phyloP scores from a whole-genome alignment of 2,113 vertebrate genomes.

The Eubucco bourcierii region DNA sequence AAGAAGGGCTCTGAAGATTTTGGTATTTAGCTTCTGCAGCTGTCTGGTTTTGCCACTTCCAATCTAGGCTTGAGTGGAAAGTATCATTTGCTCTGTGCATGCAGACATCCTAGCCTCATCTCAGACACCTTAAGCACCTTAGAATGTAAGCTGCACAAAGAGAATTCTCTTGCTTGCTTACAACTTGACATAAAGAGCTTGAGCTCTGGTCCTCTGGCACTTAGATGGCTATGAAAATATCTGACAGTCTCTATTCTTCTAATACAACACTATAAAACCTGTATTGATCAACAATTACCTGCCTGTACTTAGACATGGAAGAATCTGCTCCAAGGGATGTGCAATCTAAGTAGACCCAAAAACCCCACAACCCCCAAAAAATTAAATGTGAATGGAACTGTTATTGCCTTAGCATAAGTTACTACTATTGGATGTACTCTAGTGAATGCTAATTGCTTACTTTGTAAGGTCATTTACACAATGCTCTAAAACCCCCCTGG shows the following conservation, averaged over 20 bases:
- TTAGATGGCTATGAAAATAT: background rate
- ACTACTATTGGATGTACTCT: background rate
- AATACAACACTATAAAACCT: background rate
- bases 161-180: background rate
- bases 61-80: background rate
- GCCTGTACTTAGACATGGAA: background rate
- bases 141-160: background rate
- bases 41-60: background rate
- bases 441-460: background rate
- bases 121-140: background rate
- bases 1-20: background rate
- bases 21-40: background rate
- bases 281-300: background rate
- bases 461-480: background rate
- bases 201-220: background rate
- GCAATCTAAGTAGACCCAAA: background rate
- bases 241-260: background rate
- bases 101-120: background rate
- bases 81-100: background rate
- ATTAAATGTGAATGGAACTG: background rate
- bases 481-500: background rate
- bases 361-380: background rate
- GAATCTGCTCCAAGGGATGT: background rate
- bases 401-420: background rate
- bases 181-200: background rate